Conservation (phyloP, 2,888 invertebrate genomes). For the Pseudeuparius sepicola region DNA sequence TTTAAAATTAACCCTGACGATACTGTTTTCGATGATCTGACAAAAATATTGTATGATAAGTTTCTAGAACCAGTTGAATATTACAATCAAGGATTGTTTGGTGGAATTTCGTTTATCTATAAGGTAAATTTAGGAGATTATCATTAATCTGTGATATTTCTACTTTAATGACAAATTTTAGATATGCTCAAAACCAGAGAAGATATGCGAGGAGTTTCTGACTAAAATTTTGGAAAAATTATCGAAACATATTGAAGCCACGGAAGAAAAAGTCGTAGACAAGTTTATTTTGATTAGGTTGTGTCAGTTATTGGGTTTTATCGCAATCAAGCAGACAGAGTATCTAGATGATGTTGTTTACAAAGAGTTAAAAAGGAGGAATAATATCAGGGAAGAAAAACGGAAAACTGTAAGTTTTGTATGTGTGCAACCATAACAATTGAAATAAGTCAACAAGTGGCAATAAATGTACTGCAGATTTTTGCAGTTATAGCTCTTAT, state of each 20-base stretch:
- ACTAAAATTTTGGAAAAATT: conserved; percentile 21
- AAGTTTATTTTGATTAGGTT: conserved; percentile 23
- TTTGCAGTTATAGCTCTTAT: too few species aligned
- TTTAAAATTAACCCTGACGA: conserved; percentile 39
- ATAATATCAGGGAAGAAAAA: conserved; percentile 34
- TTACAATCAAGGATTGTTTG: conserved; percentile 48
- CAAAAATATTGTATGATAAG: conserved; percentile 39
- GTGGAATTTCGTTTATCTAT: conserved; percentile 52
- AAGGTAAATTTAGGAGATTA: conserved; percentile 36
- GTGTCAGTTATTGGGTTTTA: conserved; percentile 55
- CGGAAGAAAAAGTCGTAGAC: conserved; percentile 13
- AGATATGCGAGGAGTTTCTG: conserved; percentile 34
- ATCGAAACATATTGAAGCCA: conserved; percentile 27
- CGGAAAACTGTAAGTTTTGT: too few species aligned
- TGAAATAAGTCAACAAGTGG: conserved; percentile 41
- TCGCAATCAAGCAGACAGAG: conserved; percentile 69
- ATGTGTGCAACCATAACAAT: too few species aligned
- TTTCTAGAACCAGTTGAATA: conserved; percentile 42
- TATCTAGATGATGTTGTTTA: conserved; percentile 76
- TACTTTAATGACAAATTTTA: conserved; percentile 26
- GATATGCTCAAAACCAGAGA: conserved; percentile 51
- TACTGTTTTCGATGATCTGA: conserved; percentile 46
- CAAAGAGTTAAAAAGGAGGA: conserved; percentile 66
- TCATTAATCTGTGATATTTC: not conserved
- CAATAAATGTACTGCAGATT: too few species aligned